phyloP scores from a whole-genome alignment of 2,113 vertebrate genomes.

The Cynopterus brachyotis region DNA sequence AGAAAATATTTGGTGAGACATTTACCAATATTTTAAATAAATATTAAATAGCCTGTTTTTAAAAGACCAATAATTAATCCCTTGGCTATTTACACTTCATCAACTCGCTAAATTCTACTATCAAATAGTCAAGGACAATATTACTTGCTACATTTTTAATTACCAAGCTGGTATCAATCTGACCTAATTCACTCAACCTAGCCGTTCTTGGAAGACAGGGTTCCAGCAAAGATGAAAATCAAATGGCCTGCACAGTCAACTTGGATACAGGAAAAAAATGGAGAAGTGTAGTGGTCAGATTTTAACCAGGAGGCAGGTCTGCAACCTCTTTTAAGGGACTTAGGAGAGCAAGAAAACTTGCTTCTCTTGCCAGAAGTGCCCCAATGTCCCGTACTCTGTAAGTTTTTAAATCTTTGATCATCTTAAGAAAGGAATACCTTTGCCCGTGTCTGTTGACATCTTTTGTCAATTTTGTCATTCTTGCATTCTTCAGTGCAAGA shows the following conservation, averaged over 20 bases:
- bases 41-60: background rate
- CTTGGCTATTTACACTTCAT: background rate
- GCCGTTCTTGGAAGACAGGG: background rate
- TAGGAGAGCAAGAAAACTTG: background rate
- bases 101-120: background rate
- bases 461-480: background rate
- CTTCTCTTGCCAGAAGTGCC: background rate
- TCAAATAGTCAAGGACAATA: background rate
- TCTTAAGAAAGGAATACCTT: background rate
- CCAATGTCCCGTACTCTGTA: rapidly evolving
- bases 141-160: background rate
- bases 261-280: background rate
- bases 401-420: background rate
- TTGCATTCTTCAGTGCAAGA: too few relatives aligned
- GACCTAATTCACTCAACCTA: background rate
- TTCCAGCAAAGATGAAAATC: background rate
- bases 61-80: background rate
- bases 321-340: background rate
- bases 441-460: background rate
- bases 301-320: background rate
- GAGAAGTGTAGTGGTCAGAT: background rate
- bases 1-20: background rate
- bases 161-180: background rate
- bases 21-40: background rate
- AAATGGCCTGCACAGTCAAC: background rate